A percentile compares a stretch with the other conserved stretches of the same genome.
Conservation (phyloP, 2,888 invertebrate genomes). For the Altica lythri region DNA sequence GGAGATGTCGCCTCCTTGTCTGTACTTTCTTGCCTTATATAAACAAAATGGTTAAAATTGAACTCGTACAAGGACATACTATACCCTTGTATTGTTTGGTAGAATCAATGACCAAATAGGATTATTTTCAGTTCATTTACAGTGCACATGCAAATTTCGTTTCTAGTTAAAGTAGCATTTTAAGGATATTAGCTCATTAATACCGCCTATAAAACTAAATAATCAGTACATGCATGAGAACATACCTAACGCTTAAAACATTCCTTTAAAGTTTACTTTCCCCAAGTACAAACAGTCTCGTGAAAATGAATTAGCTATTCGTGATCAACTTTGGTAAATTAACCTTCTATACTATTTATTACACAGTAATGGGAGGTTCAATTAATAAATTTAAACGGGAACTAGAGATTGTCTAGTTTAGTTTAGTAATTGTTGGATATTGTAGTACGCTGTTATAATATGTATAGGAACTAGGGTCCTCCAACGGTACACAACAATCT, state of each 20-base stretch:
- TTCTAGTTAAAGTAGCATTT: no score
- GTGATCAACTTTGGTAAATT: slow-evolving; percentile 31
- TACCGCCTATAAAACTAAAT: slow-evolving; percentile 4
- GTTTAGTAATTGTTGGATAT: slow-evolving; percentile 22
- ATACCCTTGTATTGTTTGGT: no score
- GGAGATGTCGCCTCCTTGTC: no score
- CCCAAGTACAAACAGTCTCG: slow-evolving; percentile 22
- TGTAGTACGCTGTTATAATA: slow-evolving; percentile 7
- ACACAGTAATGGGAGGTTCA: slow-evolving; percentile 22
- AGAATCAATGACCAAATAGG: no score
- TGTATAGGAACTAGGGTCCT: slow-evolving; percentile 1
- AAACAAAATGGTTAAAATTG: no score
- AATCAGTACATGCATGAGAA: slow-evolving; percentile 12
- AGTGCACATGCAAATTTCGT: no score
- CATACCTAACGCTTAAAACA: slow-evolving; percentile 5
- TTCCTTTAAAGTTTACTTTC: slow-evolving; percentile 3
- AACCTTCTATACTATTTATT: slow-evolving; percentile 28
- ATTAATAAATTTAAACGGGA: slow-evolving; percentile 26
- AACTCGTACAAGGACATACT: no score
- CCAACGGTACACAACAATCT: no score
- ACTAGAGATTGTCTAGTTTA: slow-evolving; percentile 24
- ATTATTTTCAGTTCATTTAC: no score
- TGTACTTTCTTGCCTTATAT: no score
- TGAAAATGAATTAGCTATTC: slow-evolving; percentile 32
- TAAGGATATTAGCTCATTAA: no score